Base-by-base conservation (phyloP, 2,113 vertebrate species). In the Triplophysa rosa region DNA sequence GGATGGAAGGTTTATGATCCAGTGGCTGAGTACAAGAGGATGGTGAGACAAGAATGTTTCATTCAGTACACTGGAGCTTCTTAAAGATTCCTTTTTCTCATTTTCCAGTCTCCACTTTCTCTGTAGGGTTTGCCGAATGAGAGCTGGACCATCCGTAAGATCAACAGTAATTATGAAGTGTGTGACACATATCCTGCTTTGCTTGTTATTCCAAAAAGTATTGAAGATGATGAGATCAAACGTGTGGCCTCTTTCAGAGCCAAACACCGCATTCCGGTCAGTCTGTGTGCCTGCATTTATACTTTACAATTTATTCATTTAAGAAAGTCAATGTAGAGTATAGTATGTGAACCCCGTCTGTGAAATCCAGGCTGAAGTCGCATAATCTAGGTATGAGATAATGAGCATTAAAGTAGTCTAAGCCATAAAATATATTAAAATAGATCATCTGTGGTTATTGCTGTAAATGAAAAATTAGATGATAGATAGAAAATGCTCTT, bases 1-100 rank as follows among this genome's bases (percentile, higher is more conserved):
- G 97, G 97, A 78, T 99, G 98, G 98, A 98, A 98, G 89, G 94
- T 98, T 16, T 99, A 97, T 68, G 98, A 99, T 73, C 92, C 97
- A 2, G 74, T 93, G 21, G 87, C 94, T 21, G 98, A 99, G 88
- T 99, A 97, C 88, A 95, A 94, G 81, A 96, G 97, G 82, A 95
- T 96, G 95, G 98, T 96, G 88, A 84, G 86, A 56, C 16, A 12
- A 49, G 33, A 23, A 8, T 14, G 52, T 17, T 40, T 59, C 3
- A 40, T 33, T 56, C 19, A 37, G 47, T 59, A 21, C 5, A 37
- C 33, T 37, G 7, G 33, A 49, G 10, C 29, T 42, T 26, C 33
- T 62, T 37, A 7, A 37, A 37, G 33, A 37, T 37, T 6, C 0
- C 7, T 37, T 37, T 8, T 7, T 37, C 33, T 37, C 33, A 37